Evolutionary conservation across 2,888 invertebrate species (phyloP), one percentile per base, ranked within the genome.

Genomic region (Plebejus argus): DNA sequence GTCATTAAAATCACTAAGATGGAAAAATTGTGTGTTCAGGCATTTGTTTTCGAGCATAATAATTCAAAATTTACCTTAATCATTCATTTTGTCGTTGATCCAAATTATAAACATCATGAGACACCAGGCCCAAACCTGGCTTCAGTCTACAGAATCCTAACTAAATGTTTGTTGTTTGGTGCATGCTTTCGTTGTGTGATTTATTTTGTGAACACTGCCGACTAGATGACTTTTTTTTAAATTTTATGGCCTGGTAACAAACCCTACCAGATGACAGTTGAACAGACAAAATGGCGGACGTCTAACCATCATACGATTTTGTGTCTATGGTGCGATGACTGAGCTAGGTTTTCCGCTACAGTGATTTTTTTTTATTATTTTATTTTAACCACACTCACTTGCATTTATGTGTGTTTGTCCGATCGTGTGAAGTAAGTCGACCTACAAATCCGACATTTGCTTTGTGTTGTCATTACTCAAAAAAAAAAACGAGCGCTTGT

Each of bases 341-440:
- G 81, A 80, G 82, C 76, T 71, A 61, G 28, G 45, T 56, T 72
- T 86, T 86, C 90, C 90, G 91, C 92, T 90, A 91, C 90, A 92
- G 88, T 89, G 87, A 88, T 88, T 86, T 85, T 86, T 84, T 28
- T 28, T n/a, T n/a, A n/a, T n/a, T 84, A 85, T 84, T 81, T 82
- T 18, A 6, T 66, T 66, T 89, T 88, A 92, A 92, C 93, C 93
- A 94, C 93, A 93, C 93, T 93, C 93, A 93, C 92, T 88, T 93
- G 93, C 93, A 94, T 93, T 89, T 90, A 90, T 90, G 85, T 91
- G 86, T 86, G 81, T 80, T 72, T 78, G 76, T 45, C 76, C 77
- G 78, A 77, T 78, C 81, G 77, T 78, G 71, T 81, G 74, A 80
- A 77, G 77, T 82, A 79, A 78, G 80, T 81, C 78, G 79, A 84